Percentiles rank a stretch among this genome's conserved stretches.
phyloP scores from a whole-genome alignment of 2,113 vertebrate species.

The Calypte anna region DNA sequence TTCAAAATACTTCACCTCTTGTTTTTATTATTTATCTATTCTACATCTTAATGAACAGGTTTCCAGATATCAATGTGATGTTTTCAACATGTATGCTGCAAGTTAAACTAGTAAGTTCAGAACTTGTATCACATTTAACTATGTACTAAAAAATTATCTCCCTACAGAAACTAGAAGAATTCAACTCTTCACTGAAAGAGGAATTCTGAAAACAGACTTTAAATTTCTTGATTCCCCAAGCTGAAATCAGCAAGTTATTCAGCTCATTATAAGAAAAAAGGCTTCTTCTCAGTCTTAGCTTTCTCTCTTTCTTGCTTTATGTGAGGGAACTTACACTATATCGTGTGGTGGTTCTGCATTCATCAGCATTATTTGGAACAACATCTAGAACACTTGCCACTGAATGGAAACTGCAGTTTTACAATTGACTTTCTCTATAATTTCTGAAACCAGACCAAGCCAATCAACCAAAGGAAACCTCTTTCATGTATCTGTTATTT shows the following conservation, averaged over 20 bases:
- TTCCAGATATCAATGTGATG: neutral
- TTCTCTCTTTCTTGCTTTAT: neutral
- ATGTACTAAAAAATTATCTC: no score
- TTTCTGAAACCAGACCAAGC: constrained; percentile 57
- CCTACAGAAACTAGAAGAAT: neutral
- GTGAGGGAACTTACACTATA: constrained; percentile 27
- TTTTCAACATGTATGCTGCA: neutral
- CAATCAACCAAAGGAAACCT: constrained; percentile 65
- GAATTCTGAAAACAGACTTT: constrained; percentile 48
- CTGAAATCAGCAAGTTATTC: constrained; percentile 11
- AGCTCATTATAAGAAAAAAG: neutral
- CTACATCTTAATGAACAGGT: neutral
- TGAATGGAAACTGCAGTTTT: constrained; percentile 18
- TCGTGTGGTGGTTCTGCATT: constrained; percentile 1
- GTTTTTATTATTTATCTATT: neutral
- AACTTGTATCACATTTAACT: neutral
- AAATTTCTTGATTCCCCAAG: neutral
- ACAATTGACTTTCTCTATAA: constrained; percentile 23
- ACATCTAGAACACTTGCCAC: neutral
- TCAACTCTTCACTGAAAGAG: neutral
- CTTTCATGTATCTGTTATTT: constrained; percentile 67
- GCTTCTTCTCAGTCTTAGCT: neutral
- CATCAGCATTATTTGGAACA: constrained; percentile 41
- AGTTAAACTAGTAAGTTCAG: neutral
- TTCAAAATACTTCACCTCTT: neutral